A percentile compares a stretch with the other conserved stretches of the same genome.
phyloP scores from a whole-genome alignment of 1,140 invertebrate genomes.

The Sinella curviseta region DNA sequence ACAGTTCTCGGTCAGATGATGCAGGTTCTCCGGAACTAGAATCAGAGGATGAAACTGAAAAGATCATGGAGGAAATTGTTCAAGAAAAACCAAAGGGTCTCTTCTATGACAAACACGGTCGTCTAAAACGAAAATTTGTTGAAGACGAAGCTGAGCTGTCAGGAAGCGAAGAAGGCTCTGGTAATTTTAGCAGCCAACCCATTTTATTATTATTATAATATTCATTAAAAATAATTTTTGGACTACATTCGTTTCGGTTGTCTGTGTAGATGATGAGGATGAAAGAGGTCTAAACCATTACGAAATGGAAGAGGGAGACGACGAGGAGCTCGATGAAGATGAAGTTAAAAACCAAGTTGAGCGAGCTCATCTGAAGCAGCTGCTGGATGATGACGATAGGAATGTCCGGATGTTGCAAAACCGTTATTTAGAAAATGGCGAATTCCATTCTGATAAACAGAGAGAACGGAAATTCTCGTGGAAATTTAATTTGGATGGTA shows the following conservation, averaged over 20 bases:
- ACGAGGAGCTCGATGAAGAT: constrained; percentile 72
- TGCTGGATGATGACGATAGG: constrained; percentile 78
- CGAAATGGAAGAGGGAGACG: constrained; percentile 73
- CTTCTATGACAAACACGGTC: constrained; percentile 49
- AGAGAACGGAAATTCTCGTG: constrained; percentile 77
- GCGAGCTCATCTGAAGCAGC: constrained; percentile 68
- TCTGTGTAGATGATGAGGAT: constrained; percentile 65
- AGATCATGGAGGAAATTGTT: constrained; percentile 34
- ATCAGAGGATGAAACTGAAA: constrained; percentile 72
- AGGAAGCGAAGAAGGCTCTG: constrained; percentile 76
- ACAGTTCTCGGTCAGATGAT: constrained; percentile 43
- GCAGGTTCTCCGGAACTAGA: constrained; percentile 66
- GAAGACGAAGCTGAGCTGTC: constrained; percentile 84
- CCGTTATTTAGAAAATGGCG: constrained; percentile 80
- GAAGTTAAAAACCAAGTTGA: constrained; percentile 66
- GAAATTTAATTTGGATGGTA: constrained; percentile 64
- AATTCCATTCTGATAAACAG: constrained; percentile 70
- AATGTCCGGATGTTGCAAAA: constrained; percentile 77
- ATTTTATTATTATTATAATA: too few species aligned
- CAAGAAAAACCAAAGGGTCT: constrained; percentile 20
- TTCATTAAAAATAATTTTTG: neutral
- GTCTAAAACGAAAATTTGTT: constrained; percentile 65
- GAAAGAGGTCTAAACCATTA: constrained; percentile 71
- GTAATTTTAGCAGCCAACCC: too few species aligned
- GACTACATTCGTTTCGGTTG: too few species aligned